A percentile compares a stretch with the other conserved stretches of the same genome.
Conservation (phyloP, 2,888 invertebrate species). For the Chaetoderma sp. region DNA sequence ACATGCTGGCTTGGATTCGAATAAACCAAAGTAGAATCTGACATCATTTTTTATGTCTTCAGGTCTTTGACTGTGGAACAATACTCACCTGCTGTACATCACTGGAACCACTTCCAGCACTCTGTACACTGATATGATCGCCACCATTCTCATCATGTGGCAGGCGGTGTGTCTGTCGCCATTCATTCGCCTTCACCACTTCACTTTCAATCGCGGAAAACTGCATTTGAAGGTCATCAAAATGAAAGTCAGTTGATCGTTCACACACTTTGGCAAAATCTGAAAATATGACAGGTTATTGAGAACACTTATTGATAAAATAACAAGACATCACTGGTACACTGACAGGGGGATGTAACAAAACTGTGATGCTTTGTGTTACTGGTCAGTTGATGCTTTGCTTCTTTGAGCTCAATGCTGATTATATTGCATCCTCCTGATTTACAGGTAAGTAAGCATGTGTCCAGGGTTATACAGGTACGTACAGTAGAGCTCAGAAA, state of each 20-base stretch:
- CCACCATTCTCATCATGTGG: conserved; percentile 38
- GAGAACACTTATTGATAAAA: no score
- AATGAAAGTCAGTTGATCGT: conserved; percentile 94
- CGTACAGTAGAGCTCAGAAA: no score
- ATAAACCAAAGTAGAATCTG: no score
- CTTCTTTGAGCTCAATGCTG: background rate
- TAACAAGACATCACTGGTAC: background rate
- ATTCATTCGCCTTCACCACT: conserved; percentile 52
- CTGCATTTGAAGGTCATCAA: conserved; percentile 87
- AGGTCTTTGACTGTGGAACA: no score
- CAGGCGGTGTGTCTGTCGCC: conserved; percentile 40
- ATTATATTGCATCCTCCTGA: no score
- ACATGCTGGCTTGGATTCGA: no score
- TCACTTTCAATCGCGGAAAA: conserved; percentile 74
- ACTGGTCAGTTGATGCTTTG: background rate
- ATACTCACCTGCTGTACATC: conserved; percentile 18
- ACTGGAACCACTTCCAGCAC: conserved; percentile 46
- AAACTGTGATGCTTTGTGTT: background rate
- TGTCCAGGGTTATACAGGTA: no score
- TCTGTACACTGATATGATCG: conserved; percentile 59
- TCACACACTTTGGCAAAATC: conserved; percentile 81
- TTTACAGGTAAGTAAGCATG: no score
- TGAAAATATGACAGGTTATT: conserved; percentile 60
- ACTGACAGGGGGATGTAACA: background rate
- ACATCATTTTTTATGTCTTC: no score